These are phyloP conservation scores for Epiblema foenella DNA, from an alignment of 2,888 invertebrate species.

Conservation along the genomic window DNA sequence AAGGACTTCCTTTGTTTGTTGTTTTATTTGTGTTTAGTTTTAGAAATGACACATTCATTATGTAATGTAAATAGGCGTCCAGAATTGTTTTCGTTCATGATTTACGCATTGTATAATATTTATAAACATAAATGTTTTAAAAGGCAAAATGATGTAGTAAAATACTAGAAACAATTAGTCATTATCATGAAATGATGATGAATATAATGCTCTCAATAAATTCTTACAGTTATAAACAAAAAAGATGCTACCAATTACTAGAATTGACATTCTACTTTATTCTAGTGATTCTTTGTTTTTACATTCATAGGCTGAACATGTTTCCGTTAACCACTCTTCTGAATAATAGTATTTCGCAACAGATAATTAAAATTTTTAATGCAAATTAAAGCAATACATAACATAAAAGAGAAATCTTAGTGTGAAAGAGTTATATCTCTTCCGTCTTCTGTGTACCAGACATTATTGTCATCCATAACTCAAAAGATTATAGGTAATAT, in stretches of 20 bases:
- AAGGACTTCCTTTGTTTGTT: constrained; percentile 56
- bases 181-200: constrained; percentile 1
- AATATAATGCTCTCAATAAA: not conserved
- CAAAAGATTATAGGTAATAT: not conserved
- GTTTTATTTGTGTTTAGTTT: constrained; percentile 37
- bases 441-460: not conserved
- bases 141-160: no score
- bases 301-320: not conserved
- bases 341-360: not conserved
- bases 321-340: no score
- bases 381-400: not conserved
- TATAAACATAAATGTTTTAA: not conserved
- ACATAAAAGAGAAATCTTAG: not conserved
- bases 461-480: not conserved
- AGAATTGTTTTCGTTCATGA: not conserved
- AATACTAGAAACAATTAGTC: not conserved
- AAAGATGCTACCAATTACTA: not conserved
- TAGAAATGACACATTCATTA: constrained; percentile 35
- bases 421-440: not conserved
- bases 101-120: not conserved
- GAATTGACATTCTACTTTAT: not conserved
- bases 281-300: not conserved
- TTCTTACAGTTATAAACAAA: not conserved
- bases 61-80: constrained; percentile 40
- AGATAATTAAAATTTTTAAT: not conserved